Conservation (phyloP, 1,140 invertebrate genomes). For the Drosophila seguyi region DNA sequence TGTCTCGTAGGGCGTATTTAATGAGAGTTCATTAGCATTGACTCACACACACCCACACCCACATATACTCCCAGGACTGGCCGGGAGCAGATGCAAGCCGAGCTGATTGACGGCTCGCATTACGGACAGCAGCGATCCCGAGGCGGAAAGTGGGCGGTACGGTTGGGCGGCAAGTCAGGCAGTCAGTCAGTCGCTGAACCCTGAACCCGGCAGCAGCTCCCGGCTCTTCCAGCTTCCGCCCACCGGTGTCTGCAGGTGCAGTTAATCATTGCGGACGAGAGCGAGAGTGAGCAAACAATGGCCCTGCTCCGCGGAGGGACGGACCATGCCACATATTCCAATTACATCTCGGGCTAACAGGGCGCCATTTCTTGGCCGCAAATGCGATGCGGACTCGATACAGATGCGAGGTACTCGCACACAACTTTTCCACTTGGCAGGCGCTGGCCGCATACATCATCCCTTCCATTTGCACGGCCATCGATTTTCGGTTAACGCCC, state of each 20-base stretch:
- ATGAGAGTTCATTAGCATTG: constrained; percentile 73
- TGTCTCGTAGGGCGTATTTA: constrained; percentile 63
- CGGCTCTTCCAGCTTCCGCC: constrained; percentile 13
- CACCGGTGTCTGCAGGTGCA: constrained; percentile 63
- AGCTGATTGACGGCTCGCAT: constrained; percentile 84
- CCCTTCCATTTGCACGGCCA: constrained; percentile 81
- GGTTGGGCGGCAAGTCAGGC: not conserved
- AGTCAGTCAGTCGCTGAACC: constrained; percentile 14
- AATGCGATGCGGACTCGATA: constrained; percentile 34
- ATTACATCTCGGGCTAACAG: constrained; percentile 66
- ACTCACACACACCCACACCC: constrained; percentile 19
- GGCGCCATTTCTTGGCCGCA: constrained; percentile 32
- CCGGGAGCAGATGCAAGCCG: constrained; percentile 86
- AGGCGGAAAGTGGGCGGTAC: not conserved
- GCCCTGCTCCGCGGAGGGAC: constrained; percentile 28
- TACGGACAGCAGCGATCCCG: constrained; percentile 37
- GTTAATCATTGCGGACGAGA: constrained; percentile 80
- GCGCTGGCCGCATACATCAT: constrained; percentile 75
- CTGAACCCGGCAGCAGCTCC: not conserved
- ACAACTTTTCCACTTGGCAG: constrained; percentile 73
- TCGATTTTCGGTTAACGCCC: constrained; percentile 81
- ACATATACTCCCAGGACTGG: constrained; percentile 11
- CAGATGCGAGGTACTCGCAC: constrained; percentile 41
- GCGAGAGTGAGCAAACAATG: constrained; percentile 76
- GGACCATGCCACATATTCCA: constrained; percentile 73